Base-by-base conservation (phyloP, 2,797 vertebrate species). In the Tamandua tetradactyla region DNA sequence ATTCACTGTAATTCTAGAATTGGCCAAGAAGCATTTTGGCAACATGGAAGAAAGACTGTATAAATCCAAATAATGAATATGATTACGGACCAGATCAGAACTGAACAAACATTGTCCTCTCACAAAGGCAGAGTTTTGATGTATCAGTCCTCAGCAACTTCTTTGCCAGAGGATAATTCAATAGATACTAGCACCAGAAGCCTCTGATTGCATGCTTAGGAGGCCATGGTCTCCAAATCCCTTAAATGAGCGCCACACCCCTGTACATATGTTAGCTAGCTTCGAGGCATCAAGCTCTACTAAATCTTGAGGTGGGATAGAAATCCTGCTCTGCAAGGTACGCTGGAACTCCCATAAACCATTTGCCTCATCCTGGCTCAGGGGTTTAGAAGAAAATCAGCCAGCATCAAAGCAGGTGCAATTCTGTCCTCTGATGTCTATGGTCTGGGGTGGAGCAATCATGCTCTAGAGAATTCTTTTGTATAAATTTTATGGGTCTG, bases 261-360 rank as follows among this genome's bases (percentile, higher is more conserved):
- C 97, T 96, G 94, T 96, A 97, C 96, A 95, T 96, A 92, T 98
- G 91, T 96, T 97, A 94, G 96, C 96, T 98, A 96, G 97, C 97
- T 98, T 87, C 42, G 42, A 96, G 97, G 94, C 88, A 97, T 88
- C 94, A 95, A 96, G 96, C 95, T 97, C 97, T 96, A 95, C 93
- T 96, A 95, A 95, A 80, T 93, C 95, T 97, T 97, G 96, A 98
- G 96, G 75, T 66, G 44, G 86, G 94, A 17, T 72, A 89, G 93
- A 92, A 95, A 94, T 96, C 95, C 97, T 92, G 66, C 96, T 97
- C 93, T 94, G 91, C 94, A 88, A 97, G 98, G 97, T 96, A 95
- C 96, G 49, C 40, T 94, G 92, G 94, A 96, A 97, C 97, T 97
- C 97, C 92, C 96, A 97, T 95, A 97, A 98, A 95, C 95, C 13